Evolutionary conservation across 2,888 invertebrate genomes (phyloP).

Genomic region (Brachyopa scutellaris): DNA sequence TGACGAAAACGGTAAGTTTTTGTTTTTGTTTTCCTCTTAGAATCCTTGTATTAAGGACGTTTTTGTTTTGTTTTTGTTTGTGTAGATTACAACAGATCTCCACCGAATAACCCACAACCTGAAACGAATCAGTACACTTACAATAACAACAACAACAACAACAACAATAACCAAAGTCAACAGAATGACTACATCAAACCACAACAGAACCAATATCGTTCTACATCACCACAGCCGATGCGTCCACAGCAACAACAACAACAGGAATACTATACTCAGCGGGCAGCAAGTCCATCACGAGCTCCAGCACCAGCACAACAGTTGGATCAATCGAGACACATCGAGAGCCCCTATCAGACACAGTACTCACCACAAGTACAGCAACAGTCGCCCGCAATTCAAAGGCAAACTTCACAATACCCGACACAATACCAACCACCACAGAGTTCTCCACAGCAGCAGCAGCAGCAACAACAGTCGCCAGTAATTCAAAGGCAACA

Average conservation of each 20-base stretch:
- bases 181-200: slow-evolving; percentile 41
- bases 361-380: slow-evolving; percentile 71
- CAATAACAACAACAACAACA: slow-evolving; percentile 74
- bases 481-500: slow-evolving; percentile 56
- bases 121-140: slow-evolving; percentile 73
- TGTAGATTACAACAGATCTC: slow-evolving; percentile 59
- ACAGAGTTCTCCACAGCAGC: slow-evolving; percentile 68
- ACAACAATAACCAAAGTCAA: slow-evolving; percentile 73
- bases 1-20: slow-evolving; percentile 66
- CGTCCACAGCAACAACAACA: slow-evolving; percentile 75
- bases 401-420: slow-evolving; percentile 42
- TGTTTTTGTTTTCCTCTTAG: no score
- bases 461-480: slow-evolving; percentile 73
- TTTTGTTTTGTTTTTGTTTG: background rate
- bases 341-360: slow-evolving; percentile 80
- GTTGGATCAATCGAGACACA: slow-evolving; percentile 78
- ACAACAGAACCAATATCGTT: slow-evolving; percentile 47
- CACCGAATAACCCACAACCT: slow-evolving; percentile 73
- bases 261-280: slow-evolving; percentile 71
- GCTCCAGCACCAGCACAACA: slow-evolving; percentile 75
- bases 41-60: background rate
- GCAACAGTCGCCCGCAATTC: slow-evolving; percentile 53
- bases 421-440: slow-evolving; percentile 65
- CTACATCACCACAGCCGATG: slow-evolving; percentile 67
- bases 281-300: slow-evolving; percentile 48